Conservation (phyloP, 2,113 vertebrate species). For the Grantiella picta region DNA sequence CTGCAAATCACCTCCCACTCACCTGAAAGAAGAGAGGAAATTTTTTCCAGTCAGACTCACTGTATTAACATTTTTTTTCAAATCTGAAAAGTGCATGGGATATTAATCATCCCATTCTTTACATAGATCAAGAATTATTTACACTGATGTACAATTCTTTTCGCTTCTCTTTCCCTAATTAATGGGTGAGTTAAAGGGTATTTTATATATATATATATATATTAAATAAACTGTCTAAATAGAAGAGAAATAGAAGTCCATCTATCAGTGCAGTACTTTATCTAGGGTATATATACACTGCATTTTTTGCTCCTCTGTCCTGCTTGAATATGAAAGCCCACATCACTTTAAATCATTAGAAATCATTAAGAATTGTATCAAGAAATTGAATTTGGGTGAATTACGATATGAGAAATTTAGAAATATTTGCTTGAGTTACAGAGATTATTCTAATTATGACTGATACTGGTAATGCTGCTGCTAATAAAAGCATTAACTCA, state of each 20-base stretch:
- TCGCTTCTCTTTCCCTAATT: not conserved
- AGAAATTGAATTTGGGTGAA: not conserved
- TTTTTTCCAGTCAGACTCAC: not conserved
- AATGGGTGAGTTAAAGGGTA: not conserved
- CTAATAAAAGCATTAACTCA: not conserved
- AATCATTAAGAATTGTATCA: not conserved
- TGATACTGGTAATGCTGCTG: not conserved
- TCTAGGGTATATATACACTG: not conserved
- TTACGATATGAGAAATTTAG: accelerated
- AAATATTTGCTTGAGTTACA: not conserved
- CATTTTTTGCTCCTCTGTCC: not conserved
- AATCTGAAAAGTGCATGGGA: not conserved
- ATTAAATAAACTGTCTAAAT: not conserved
- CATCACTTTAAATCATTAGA: not conserved
- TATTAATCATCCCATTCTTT: not conserved
- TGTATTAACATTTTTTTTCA: not conserved
- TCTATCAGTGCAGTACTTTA: not conserved
- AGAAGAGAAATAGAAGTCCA: not conserved
- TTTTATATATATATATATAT: not conserved
- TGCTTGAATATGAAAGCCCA: not conserved
- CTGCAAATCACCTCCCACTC: not conserved
- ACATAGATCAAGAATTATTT: not conserved
- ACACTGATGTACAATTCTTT: not conserved
- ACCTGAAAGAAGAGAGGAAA: not conserved
- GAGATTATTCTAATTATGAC: not conserved